Base-by-base conservation (phyloP, 2,888 invertebrate genomes). In the Luperina testacea region DNA sequence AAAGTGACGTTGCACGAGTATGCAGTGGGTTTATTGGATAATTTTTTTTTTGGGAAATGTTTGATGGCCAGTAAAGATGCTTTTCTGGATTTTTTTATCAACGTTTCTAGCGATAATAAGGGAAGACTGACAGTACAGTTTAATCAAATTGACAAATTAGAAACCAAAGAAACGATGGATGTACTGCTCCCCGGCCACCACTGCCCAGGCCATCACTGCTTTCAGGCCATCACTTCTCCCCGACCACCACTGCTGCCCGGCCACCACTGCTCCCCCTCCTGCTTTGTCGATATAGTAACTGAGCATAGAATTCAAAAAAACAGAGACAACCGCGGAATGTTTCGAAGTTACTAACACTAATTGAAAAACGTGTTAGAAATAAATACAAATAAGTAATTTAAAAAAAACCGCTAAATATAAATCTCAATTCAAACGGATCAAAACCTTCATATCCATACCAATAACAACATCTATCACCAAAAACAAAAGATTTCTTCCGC, bases 401-500 rank as follows among this genome's bases (percentile, higher is more conserved):
- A 32, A 32, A 32, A 32, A 32, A 32, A 32, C 0, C 32, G 32
- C 32, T 32, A 32, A 32, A 32, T 32, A 32, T 32, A 38, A 38
- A 27, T 27, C 61, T 61, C 27, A 13, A 61, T 61, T 27, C 27
- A 27, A 15, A 61, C 27, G 7, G 61, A 61, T 61, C 61, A 27
- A 1, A 27, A 61, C 17, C 27, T 27, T 15, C 27, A 15, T 27
- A 17, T 61, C 7, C 0, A 27, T 8, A 27, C 15, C 61, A 27
- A 27, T 15, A 61, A 27, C 11, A 20, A 27, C 17, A 45, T 27
- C 61, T 20, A 48, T 20, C 59, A 53, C 72, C 51, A 57, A 24
- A 82, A 68, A 72, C 72, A 80, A 51, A 83, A 79, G 76, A 80
- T 65, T 67, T 42, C 53, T 61, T 57, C 64, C 68, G 17, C 77